Percentiles rank a stretch among this genome's conserved stretches.
Evolutionary conservation across 2,113 vertebrate species (phyloP).

Genomic region (Hyaena hyaena): DNA sequence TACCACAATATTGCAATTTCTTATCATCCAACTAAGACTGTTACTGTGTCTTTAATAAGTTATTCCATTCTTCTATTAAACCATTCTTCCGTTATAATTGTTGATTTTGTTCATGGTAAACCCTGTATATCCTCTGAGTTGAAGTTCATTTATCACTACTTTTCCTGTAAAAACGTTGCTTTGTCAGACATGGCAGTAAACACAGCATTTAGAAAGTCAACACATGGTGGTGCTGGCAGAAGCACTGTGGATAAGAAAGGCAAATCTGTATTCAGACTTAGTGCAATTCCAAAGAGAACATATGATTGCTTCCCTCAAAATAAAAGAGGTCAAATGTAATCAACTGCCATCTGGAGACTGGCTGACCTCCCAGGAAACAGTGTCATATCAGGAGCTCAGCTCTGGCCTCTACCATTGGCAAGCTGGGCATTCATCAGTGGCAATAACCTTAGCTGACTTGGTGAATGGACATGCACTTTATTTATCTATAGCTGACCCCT

Average conservation of each 20-base stretch:
- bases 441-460: not conserved
- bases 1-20: not conserved
- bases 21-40: not conserved
- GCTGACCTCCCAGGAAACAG: not conserved
- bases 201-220: not conserved
- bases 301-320: not conserved
- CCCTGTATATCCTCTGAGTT: not conserved
- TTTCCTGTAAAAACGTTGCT: slow-evolving; percentile 9
- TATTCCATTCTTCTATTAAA: not conserved
- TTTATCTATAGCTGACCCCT: not conserved
- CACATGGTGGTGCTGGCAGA: not conserved
- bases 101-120: not conserved
- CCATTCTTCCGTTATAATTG: not conserved
- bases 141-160: not conserved
- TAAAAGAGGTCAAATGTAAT: not conserved
- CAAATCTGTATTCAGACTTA: not conserved
- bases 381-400: not conserved
- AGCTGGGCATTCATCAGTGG: not conserved
- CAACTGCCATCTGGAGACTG: not conserved
- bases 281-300: not conserved
- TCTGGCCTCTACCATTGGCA: not conserved
- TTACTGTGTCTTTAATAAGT: not conserved
- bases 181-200: not conserved
- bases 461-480: not conserved
- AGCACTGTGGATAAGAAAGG: not conserved